Conservation (phyloP, 2,888 invertebrate species). For the Drosophila maculinotata region DNA sequence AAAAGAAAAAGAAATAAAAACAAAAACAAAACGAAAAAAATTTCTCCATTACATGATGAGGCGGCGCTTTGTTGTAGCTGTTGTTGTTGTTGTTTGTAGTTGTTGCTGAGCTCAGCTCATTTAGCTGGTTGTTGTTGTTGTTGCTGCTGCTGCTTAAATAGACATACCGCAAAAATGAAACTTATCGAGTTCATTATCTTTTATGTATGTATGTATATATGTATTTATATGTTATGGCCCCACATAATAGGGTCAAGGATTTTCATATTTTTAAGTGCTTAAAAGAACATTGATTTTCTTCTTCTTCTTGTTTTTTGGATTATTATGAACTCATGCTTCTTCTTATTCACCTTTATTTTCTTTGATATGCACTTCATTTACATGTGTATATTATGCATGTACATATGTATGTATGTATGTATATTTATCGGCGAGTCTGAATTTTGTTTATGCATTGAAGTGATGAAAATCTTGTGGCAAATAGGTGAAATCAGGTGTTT, state of each 20-base stretch:
- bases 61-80: constrained; percentile 36
- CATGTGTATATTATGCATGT: constrained; percentile 9
- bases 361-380: constrained; percentile 23
- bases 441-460: constrained; percentile 16
- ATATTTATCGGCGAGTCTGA: constrained; percentile 18
- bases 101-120: constrained; percentile 56
- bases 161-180: constrained; percentile 49
- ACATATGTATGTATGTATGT: neutral
- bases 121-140: constrained; percentile 34
- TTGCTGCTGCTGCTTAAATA: constrained; percentile 30
- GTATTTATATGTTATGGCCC: constrained; percentile 8
- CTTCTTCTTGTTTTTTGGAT: neutral
- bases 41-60: constrained; percentile 74
- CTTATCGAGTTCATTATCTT: constrained; percentile 72
- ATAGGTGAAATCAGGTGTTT: constrained; percentile 24
- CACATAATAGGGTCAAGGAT: constrained; percentile 64
- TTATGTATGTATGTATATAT: too few species aligned
- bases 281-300: constrained; percentile 27
- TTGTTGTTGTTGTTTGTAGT: constrained; percentile 13
- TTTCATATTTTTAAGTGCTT: constrained; percentile 46
- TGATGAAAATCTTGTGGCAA: constrained; percentile 31
- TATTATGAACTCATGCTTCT: neutral
- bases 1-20: constrained; percentile 7
- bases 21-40: constrained; percentile 45
- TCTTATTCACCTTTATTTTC: neutral